Base-by-base conservation (phyloP, 1,140 invertebrate genomes). In the Procambarus clarkii region DNA sequence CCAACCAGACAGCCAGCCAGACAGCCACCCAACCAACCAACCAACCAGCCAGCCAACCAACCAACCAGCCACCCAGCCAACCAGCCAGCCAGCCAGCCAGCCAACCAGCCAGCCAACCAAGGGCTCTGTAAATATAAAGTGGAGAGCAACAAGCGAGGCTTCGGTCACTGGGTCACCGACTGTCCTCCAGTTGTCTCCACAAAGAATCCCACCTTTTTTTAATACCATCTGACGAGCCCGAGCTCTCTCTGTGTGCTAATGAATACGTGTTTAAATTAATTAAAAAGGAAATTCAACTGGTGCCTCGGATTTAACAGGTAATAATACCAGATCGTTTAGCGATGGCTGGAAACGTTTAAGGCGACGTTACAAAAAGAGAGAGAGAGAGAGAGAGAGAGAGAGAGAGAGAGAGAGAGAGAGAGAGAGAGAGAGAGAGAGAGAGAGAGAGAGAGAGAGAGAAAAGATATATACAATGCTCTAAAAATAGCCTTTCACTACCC, bases 181-280 rank as follows among this genome's bases (percentile, higher is more conserved):
- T 48, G 44, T 18, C 48, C 48, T 18, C 15, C 45, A 3, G 15
- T 79, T 21, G 48, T 50, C 48, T 46, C 64, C 50, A 83, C 50
- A 64, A 83, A 83, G 50, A 83, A 83, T 69, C 11, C 4, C 44
- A 7, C 77, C 48, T 48, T 50, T 79, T 64, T 86, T 21, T 76
- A 34, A 64, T 50, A 44, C 81, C 69, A 58, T 83, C 81, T 83
- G 58, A 69, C 81, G 58, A n/a, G 58, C 64, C 81, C 54, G 45
- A 60, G 34, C 54, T 64, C 54, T 60, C 54, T 64, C 54, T 64
- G n/a, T 24, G 81, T 82, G 80, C 34, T 83, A 83, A 83, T 83
- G 81, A 69, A 83, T 83, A 83, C 81, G 81, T 69, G 64, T 83
- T 83, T 69, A 83, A 83, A 34, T 83, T 83, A 64, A 83, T 83